A percentile compares a stretch with the other conserved stretches of the same genome.
phyloP scores from a whole-genome alignment of 2,113 vertebrate species.

The Coregonus clupeaformis region DNA sequence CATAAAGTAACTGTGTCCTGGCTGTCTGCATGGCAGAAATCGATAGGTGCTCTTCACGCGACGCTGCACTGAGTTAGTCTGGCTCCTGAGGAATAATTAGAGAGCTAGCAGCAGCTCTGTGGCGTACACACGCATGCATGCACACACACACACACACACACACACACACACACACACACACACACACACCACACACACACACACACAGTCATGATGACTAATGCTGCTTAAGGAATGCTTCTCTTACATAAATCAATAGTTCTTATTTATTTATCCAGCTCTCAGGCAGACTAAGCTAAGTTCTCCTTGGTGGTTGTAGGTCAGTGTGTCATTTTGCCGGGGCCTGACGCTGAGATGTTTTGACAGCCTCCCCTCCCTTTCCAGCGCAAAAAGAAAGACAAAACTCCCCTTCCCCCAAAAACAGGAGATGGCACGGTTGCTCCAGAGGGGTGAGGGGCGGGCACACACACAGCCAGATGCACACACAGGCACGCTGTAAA shows the following conservation, averaged over 20 bases:
- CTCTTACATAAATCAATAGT: conserved; percentile 69
- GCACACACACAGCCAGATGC: background rate
- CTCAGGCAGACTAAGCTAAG: conserved; percentile 47
- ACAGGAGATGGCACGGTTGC: conserved; percentile 21
- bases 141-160: too few species aligned
- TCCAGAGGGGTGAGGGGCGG: background rate
- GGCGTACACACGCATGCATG: too few species aligned
- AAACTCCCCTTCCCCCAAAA: conserved; percentile 32
- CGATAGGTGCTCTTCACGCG: conserved; percentile 60
- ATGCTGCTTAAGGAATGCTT: conserved; percentile 59
- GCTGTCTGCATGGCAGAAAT: conserved; percentile 65
- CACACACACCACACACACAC: conserved; percentile 13
- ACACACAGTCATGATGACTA: conserved; percentile 34
- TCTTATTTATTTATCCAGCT: conserved; percentile 42
- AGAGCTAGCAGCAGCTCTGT: conserved; percentile 11
- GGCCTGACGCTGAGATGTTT: conserved; percentile 66
- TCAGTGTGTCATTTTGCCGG: conserved; percentile 79
- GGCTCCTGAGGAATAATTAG: conserved; percentile 66
- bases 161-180: too few species aligned
- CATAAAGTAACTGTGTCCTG: conserved; percentile 42
- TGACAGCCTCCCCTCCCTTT: conserved; percentile 50
- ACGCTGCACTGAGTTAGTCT: conserved; percentile 52
- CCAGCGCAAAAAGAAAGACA: conserved; percentile 35
- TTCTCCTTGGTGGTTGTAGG: conserved; percentile 72
- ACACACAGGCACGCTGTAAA: too few species aligned